A percentile compares a stretch with the other conserved stretches of the same genome.
phyloP scores from a whole-genome alignment of 2,888 invertebrate genomes.

The Plagodis pulveraria region DNA sequence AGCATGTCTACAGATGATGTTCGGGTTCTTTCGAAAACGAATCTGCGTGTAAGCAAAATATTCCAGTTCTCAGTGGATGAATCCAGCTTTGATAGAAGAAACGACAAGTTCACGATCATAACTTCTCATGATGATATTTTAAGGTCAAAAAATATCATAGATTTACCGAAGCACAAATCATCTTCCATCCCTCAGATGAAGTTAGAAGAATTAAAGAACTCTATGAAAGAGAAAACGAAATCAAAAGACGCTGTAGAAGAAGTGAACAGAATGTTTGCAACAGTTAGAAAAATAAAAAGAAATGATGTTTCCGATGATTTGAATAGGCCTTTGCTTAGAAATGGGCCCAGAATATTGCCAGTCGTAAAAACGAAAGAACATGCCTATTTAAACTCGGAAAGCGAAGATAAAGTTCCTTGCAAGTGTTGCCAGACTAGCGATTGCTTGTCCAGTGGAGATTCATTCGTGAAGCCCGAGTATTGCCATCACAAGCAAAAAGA shows the following conservation, averaged over 20 bases:
- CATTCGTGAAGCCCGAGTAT: conserved; percentile 45
- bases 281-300: conserved; percentile 46
- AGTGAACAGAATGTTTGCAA: conserved; percentile 76
- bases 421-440: conserved; percentile 55
- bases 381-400: not conserved
- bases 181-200: conserved; percentile 78
- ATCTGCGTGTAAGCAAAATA: conserved; percentile 50
- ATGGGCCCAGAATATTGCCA: conserved; percentile 71
- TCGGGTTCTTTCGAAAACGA: conserved; percentile 33
- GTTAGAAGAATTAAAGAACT: conserved; percentile 68
- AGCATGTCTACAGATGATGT: conserved; percentile 54
- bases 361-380: conserved; percentile 59
- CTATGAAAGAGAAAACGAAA: conserved; percentile 61
- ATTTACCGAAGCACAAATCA: conserved; percentile 66
- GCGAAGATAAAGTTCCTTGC: conserved; percentile 30
- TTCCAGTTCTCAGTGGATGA: conserved; percentile 61
- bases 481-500: conserved; percentile 37
- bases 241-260: conserved; percentile 73
- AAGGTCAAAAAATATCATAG: conserved; percentile 42
- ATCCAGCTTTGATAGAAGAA: conserved; percentile 37
- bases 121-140: conserved; percentile 53
- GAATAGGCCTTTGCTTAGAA: conserved; percentile 66
- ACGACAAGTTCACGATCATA: conserved; percentile 56
- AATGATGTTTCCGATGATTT: conserved; percentile 28
- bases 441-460: conserved; percentile 67